Conservation (phyloP, 2,888 invertebrate genomes). For the Eristalinus aeneus region DNA sequence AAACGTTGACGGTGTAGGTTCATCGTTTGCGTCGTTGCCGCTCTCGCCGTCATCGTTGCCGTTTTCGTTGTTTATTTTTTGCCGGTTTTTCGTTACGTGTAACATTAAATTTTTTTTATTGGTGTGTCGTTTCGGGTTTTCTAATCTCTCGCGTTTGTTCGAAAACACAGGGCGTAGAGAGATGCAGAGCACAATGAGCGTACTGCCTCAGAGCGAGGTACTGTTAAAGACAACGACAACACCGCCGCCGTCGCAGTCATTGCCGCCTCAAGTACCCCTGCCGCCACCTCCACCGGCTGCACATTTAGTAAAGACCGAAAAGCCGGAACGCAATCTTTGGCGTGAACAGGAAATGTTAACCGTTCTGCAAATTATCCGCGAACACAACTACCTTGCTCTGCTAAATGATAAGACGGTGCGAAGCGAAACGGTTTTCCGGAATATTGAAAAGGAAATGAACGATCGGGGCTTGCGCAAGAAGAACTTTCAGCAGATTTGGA, state of each 20-base stretch:
- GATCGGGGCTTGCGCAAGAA: slow-evolving; percentile 78
- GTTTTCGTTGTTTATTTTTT: slow-evolving; percentile 68
- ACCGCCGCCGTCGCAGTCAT: slow-evolving; percentile 2
- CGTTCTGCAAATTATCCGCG: slow-evolving; percentile 78
- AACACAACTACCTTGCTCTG: slow-evolving; percentile 76
- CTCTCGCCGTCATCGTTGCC: slow-evolving; percentile 37
- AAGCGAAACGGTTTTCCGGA: slow-evolving; percentile 78
- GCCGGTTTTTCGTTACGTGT: slow-evolving; percentile 3
- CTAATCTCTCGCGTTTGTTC: slow-evolving; percentile 6
- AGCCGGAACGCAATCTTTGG: slow-evolving; percentile 79
- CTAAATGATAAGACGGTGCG: slow-evolving; percentile 78
- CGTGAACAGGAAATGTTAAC: slow-evolving; percentile 78
- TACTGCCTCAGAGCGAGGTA: not conserved
- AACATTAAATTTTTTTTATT: slow-evolving; percentile 45
- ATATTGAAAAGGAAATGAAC: slow-evolving; percentile 77
- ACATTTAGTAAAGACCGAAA: slow-evolving; percentile 40
- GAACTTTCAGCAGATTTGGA: slow-evolving; percentile 79
- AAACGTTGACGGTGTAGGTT: slow-evolving; percentile 76
- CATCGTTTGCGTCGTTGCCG: slow-evolving; percentile 27
- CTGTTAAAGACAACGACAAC: slow-evolving; percentile 16
- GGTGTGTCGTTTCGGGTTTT: slow-evolving; percentile 32
- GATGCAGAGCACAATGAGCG: slow-evolving; percentile 21
- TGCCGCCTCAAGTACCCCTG: not conserved
- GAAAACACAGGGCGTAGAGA: slow-evolving; percentile 29
- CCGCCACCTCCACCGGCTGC: not conserved